Conservation (phyloP, 2,888 invertebrate genomes). For the Invenusta paracnida region DNA sequence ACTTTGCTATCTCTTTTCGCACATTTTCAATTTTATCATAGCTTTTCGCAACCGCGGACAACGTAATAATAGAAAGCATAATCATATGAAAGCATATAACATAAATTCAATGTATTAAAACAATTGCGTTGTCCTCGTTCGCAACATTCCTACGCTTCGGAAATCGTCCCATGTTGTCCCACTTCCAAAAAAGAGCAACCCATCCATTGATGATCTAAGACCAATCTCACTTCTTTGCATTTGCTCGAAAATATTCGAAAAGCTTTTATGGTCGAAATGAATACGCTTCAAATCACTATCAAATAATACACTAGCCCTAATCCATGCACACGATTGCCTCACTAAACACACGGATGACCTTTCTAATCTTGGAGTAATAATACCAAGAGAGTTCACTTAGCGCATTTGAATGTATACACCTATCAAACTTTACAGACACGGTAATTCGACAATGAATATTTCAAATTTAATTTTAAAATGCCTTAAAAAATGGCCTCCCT, state of each 20-base stretch:
- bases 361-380: neutral
- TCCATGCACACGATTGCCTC: neutral
- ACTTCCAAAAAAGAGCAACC: neutral
- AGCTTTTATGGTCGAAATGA: neutral
- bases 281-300: neutral
- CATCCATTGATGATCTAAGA: neutral
- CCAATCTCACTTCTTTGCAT: neutral
- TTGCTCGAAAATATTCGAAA: constrained; percentile 12
- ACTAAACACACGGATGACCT: constrained; percentile 1
- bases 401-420: no score
- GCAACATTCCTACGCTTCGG: neutral
- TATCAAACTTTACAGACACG: no score
- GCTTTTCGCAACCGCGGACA: neutral
- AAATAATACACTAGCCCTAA: neutral
- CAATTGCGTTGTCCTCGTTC: no score
- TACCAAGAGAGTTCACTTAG: neutral
- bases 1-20: neutral
- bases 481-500: no score
- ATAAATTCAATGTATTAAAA: no score
- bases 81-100: no score
- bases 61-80: no score
- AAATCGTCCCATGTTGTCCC: constrained; percentile 16
- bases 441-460: no score
- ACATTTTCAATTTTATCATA: constrained; percentile 13
- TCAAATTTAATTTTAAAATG: no score